Evolutionary conservation across 1,140 invertebrate species (phyloP).

Genomic region (Listronotus bonariensis): DNA sequence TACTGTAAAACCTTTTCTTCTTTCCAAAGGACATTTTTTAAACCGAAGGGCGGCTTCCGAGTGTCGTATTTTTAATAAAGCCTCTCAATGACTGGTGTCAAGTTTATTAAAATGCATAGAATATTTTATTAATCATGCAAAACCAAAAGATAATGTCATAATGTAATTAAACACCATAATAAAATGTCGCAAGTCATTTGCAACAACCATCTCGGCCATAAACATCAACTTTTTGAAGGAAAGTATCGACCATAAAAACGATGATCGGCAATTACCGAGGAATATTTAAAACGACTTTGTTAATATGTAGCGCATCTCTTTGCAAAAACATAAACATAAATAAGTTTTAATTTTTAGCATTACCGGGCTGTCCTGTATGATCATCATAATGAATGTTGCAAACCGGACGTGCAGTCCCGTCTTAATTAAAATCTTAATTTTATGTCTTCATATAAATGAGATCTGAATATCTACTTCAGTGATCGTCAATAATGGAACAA

Average conservation of each 20-base stretch:
- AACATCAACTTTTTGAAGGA: conserved; percentile 21
- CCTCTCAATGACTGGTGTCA: not conserved
- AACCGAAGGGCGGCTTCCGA: not conserved
- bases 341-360: conserved; percentile 26
- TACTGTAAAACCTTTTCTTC: too few species aligned
- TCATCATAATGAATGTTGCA: conserved; percentile 16
- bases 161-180: conserved; percentile 21
- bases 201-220: conserved; percentile 15
- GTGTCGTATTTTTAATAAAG: not conserved
- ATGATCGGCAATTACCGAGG: conserved; percentile 26
- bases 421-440: conserved; percentile 38
- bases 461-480: conserved; percentile 15
- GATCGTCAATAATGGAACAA: conserved; percentile 9
- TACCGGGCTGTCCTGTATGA: conserved; percentile 26
- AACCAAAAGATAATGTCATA: not conserved
- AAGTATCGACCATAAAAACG: conserved; percentile 30
- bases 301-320: conserved; percentile 11
- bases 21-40: too few species aligned
- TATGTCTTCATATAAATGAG: conserved; percentile 35
- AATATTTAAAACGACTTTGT: conserved; percentile 10
- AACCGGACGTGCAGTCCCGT: conserved; percentile 27
- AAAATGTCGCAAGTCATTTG: conserved; percentile 22
- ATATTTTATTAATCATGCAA: not conserved
- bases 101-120: too few species aligned
- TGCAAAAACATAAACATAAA: conserved; percentile 19